Evolutionary conservation across 2,797 vertebrate species (phyloP).

Genomic region (Thamnophis elegans): DNA sequence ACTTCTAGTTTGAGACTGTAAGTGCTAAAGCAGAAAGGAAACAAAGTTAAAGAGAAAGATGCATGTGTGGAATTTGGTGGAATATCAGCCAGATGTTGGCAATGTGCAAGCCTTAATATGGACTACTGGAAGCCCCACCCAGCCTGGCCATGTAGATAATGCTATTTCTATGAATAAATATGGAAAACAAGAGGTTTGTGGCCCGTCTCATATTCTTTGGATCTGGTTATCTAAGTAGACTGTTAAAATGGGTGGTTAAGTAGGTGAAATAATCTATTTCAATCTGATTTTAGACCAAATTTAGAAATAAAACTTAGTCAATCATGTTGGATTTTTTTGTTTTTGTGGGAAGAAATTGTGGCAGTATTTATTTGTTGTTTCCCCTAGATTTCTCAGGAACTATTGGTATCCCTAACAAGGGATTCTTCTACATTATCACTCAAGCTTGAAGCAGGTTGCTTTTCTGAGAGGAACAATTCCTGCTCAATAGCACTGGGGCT

Average conservation of each 20-base stretch:
- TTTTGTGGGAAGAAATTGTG: neutral
- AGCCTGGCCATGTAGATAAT: neutral
- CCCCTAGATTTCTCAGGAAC: neutral
- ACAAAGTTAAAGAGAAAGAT: neutral
- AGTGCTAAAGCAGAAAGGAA: neutral
- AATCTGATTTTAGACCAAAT: neutral
- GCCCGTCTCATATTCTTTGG: neutral
- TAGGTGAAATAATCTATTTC: neutral
- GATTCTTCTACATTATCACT: too few relatives aligned
- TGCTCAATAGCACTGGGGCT: neutral
- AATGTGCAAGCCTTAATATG: neutral
- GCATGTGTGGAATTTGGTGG: neutral
- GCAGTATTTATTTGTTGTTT: neutral
- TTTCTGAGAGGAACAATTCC: neutral
- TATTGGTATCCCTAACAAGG: neutral
- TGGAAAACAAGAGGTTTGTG: neutral
- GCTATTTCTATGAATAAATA: neutral
- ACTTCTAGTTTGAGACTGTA: neutral
- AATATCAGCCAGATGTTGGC: neutral
- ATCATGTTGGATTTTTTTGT: neutral
- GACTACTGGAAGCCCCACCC: neutral
- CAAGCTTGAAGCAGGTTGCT: neutral
- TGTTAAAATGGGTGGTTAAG: neutral
- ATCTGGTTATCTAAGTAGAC: neutral
- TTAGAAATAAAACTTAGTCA: neutral